These are phyloP conservation scores for Hydrotaea diabolus DNA, from an alignment of 2,888 invertebrate genomes.

Conservation along the genomic window DNA sequence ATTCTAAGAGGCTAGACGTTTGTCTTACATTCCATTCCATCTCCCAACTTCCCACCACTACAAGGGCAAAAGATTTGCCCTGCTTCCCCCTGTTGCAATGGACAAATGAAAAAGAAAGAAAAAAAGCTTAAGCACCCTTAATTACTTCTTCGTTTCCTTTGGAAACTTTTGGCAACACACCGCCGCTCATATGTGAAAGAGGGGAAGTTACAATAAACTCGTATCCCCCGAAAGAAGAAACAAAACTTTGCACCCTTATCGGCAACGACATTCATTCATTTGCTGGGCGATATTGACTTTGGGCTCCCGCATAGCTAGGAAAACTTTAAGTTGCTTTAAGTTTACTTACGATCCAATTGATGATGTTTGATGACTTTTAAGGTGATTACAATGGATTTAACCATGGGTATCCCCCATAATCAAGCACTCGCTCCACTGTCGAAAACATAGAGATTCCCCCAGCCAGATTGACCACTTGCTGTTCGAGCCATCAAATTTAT, in stretches of 20 bases:
- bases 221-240: neutral
- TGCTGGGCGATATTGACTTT: conserved; percentile 61
- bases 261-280: conserved; percentile 60
- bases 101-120: neutral
- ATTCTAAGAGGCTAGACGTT: conserved; percentile 44
- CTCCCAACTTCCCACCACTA: neutral
- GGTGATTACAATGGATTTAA: conserved; percentile 73
- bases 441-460: no score
- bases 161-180: conserved; percentile 29
- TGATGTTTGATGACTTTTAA: conserved; percentile 79
- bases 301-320: no score
- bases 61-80: neutral
- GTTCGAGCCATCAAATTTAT: conserved; percentile 40
- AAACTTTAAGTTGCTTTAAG: conserved; percentile 53
- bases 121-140: conserved; percentile 58
- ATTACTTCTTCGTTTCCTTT: conserved; percentile 50
- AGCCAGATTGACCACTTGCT: conserved; percentile 62
- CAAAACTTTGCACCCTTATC: conserved; percentile 56
- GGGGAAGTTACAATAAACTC: no score
- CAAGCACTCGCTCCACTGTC: neutral
- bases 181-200: neutral
- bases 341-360: conserved; percentile 76
- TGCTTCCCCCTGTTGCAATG: conserved; percentile 4
- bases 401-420: conserved; percentile 53
- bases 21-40: neutral